Base-by-base conservation (phyloP, 2,888 invertebrate genomes). In the Dyspetes luteomarginatus region DNA sequence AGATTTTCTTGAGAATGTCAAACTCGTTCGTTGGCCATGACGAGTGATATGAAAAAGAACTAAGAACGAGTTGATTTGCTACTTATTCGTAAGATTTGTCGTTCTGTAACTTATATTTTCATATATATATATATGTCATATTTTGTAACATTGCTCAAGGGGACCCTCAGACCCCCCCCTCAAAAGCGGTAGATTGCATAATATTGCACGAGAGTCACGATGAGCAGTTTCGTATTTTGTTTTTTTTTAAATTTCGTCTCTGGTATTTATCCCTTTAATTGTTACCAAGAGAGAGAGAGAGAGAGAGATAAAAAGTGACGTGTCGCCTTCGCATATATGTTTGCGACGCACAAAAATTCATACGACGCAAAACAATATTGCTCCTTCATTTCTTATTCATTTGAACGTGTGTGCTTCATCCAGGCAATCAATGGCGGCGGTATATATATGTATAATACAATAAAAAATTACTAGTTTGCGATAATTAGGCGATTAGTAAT, bases 151-250 rank as follows among this genome's bases (percentile, higher is more conserved):
- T 36, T 12, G 36, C 36, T 36, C 36, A 12, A 36, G 36, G 36
- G 36, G 36, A 7, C 7, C 36, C 36, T 12, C 36, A 1, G 30
- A 36, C 36, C n/a, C n/a, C n/a, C n/a, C n/a, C n/a, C 52, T 68
- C 12, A 56, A 68, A 55, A 68, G 41, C 68, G 55, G 9, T 30
- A 72, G 82, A 85, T 88, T 88, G 86, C 88, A 83, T 83, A 87
- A 87, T 81, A 73, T 86, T 84, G 84, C 85, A 80, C 78, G 82
- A 85, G 73, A 78, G 64, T 36, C 9, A 64, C 60, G 71, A 67
- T 69, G 52, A 58, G 36, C 62, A 69, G 56, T 75, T 56, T 73
- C 67, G 15, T 43, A 26, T 43, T 68, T 62, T 67, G 45, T 76
- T 73, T 75, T 60, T 56, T 19, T 43, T 22, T n/a, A n/a, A 26